Conservation (phyloP, 2,888 invertebrate species). For the Keiferia lycopersicella region DNA sequence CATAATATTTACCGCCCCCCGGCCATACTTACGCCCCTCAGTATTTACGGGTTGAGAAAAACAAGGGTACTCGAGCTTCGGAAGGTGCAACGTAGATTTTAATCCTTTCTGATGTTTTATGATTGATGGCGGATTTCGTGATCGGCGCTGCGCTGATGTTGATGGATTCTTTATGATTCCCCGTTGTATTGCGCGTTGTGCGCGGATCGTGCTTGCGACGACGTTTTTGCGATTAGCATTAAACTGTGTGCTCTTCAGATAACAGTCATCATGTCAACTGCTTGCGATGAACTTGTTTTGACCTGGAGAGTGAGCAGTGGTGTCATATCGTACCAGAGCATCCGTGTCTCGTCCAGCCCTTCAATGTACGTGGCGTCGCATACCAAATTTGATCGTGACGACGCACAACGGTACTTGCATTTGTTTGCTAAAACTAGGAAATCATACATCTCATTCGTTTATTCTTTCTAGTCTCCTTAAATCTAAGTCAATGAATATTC, state of each 20-base stretch:
- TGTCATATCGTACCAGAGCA: slow-evolving; percentile 3
- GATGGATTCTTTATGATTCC: slow-evolving; percentile 76
- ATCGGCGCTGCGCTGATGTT: slow-evolving; percentile 73
- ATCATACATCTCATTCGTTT: background rate
- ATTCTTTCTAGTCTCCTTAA: background rate
- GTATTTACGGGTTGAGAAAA: slow-evolving; percentile 82
- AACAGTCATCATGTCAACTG: slow-evolving; percentile 21
- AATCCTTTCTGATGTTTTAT: slow-evolving; percentile 81
- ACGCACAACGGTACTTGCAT: slow-evolving; percentile 40
- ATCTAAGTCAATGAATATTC: background rate
- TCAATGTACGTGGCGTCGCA: slow-evolving; percentile 44
- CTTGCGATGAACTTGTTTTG: slow-evolving; percentile 19
- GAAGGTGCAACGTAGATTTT: slow-evolving; percentile 82
- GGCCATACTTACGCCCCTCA: slow-evolving; percentile 81
- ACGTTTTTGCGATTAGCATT: slow-evolving; percentile 53
- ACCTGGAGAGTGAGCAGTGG: slow-evolving; percentile 8
- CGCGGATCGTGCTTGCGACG: slow-evolving; percentile 52
- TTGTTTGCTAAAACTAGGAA: slow-evolving; percentile 27
- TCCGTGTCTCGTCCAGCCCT: slow-evolving; percentile 18
- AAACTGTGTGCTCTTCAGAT: slow-evolving; percentile 30
- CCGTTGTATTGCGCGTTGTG: slow-evolving; percentile 39
- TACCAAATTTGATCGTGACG: slow-evolving; percentile 47
- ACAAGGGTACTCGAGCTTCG: slow-evolving; percentile 80
- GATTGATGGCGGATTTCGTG: slow-evolving; percentile 80
- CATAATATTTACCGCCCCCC: slow-evolving; percentile 81